A percentile compares a stretch with the other conserved stretches of the same genome.
These are phyloP conservation scores for Trogon surrucura DNA, from an alignment of 2,113 vertebrate species.

Conservation along the genomic window DNA sequence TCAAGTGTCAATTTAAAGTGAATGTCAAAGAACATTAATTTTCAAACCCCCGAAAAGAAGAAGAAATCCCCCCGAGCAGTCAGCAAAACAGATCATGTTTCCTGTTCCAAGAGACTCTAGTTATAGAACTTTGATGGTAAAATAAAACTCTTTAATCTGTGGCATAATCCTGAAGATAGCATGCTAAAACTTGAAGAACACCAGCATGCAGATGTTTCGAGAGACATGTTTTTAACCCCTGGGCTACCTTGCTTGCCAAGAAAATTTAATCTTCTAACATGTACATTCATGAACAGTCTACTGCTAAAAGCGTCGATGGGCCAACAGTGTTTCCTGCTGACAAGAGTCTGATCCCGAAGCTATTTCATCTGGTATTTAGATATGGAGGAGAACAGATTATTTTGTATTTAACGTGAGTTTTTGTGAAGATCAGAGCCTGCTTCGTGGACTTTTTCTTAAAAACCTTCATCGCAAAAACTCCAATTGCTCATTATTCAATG, in stretches of 20 bases:
- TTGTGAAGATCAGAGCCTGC: neutral
- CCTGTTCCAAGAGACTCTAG: slow-evolving; percentile 9
- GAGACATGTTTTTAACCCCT: slow-evolving; percentile 46
- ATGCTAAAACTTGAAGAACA: slow-evolving; percentile 65
- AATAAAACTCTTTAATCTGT: slow-evolving; percentile 53
- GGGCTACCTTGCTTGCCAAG: slow-evolving; percentile 51
- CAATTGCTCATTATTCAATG: neutral
- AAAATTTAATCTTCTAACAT: slow-evolving; percentile 47
- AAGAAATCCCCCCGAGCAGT: slow-evolving; percentile 8
- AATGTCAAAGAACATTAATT: slow-evolving; percentile 40
- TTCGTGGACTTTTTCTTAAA: neutral
- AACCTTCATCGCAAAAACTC: neutral
- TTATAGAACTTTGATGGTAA: slow-evolving; percentile 23
- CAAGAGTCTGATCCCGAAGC: neutral
- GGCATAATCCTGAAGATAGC: slow-evolving; percentile 24
- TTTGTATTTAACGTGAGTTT: neutral
- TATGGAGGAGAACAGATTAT: rapidly evolving
- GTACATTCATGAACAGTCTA: slow-evolving; percentile 32
- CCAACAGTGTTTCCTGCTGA: neutral
- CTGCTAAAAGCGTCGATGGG: neutral
- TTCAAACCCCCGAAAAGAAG: slow-evolving; percentile 1
- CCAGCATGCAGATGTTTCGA: slow-evolving; percentile 24
- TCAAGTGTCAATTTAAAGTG: slow-evolving; percentile 15
- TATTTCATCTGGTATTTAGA: neutral
- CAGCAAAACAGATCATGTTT: slow-evolving; percentile 47